Conservation (phyloP, 2,113 vertebrate species). For the Bombycilla garrulus region DNA sequence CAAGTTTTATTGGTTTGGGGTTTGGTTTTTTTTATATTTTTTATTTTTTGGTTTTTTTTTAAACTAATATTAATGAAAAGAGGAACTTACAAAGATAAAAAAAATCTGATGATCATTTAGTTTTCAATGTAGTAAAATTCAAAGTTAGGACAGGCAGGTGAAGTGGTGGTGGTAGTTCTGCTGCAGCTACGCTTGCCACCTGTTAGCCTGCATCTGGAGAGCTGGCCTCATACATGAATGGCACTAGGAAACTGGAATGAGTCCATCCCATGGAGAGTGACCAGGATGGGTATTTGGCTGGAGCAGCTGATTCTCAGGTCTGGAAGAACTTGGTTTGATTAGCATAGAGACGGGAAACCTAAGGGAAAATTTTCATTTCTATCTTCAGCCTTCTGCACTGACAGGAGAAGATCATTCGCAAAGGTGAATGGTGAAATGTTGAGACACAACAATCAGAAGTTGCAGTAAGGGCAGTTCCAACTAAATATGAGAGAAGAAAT, state of each 20-base stretch:
- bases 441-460: not conserved
- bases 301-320: not conserved
- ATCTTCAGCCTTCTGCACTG: not conserved
- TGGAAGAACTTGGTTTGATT: not conserved
- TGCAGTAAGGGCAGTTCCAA: not conserved
- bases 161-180: rapidly evolving
- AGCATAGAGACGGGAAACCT: not conserved
- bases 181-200: not conserved
- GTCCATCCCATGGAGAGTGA: not conserved
- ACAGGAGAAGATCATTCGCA: not conserved
- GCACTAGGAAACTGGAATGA: not conserved
- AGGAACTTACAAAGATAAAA: not conserved
- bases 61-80: not conserved
- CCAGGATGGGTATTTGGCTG: not conserved
- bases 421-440: not conserved
- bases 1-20: not conserved
- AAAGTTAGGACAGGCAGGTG: not conserved
- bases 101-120: not conserved
- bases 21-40: rapidly evolving
- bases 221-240: rapidly evolving
- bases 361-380: not conserved
- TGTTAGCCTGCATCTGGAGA: not conserved
- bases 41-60: rapidly evolving
- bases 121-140: not conserved
- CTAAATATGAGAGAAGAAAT: not conserved